Evolutionary conservation across 2,797 vertebrate species (phyloP), one percentile per base, ranked within the genome.

Genomic region (Tamandua tetradactyla): DNA sequence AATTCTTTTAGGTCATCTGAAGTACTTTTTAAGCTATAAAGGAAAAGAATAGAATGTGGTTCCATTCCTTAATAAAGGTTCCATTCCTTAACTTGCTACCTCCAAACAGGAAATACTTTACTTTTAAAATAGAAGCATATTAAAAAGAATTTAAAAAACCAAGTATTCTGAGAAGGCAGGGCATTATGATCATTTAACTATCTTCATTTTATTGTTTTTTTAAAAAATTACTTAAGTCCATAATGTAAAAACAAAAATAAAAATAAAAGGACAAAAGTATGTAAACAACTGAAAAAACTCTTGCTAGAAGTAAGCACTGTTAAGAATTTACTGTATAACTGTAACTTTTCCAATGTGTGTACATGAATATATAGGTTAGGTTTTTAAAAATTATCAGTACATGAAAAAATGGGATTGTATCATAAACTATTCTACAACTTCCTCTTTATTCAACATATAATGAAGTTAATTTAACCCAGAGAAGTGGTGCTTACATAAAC

Each of bases 101-200:
- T 30, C 61, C 9, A 95, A 94, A 87, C 7, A 93, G 40, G 20
- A 88, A 94, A 84, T 35, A 94, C 35, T 92, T 81, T 59, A 94
- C 61, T 88, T 69, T 89, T 75, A 74, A 84, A 69, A 18, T 35
- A 93, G 75, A 91, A 59, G 23, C 84, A 78, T 3, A 66, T 69
- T 75, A 92, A 22, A 59, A 93, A 89, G 10, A 89, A 88, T 7
- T 76, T 13, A 66, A 91, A 93, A 84, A 84, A 89, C 87, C 18
- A 88, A 66, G 80, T 79, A 94, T 87, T 89, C 40, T 94, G 71
- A 87, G 49, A 83, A 78, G 23, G 30, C 23, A 89, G 68, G 3
- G 25, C 81, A 94, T 89, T 90, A 87, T 75, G 79, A 87, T 40
- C 52, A 87, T 30, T 85, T 49, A 72, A 61, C 35, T 94, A 79